Percentiles rank a stretch among this genome's conserved stretches.
Evolutionary conservation across 2,797 vertebrate genomes (phyloP).

Genomic region (Hippocampus kuda): DNA sequence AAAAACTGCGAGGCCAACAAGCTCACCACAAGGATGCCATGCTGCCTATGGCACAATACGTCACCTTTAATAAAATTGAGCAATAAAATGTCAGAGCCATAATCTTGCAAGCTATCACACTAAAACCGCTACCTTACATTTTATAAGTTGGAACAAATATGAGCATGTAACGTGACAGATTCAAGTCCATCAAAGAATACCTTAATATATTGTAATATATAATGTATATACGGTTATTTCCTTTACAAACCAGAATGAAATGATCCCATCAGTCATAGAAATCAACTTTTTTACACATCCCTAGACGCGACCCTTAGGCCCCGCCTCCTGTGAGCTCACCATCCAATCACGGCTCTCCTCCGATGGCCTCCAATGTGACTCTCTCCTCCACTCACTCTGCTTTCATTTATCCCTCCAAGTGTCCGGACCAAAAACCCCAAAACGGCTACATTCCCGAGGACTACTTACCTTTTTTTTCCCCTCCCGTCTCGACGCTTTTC

Average conservation of each 20-base stretch:
- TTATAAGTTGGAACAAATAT: not conserved
- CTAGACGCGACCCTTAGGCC: constrained; percentile 21
- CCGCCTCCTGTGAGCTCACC: constrained; percentile 62
- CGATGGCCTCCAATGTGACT: constrained; percentile 36
- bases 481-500: constrained; percentile 16
- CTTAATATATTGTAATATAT: not conserved
- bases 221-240: not conserved
- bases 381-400: constrained; percentile 35
- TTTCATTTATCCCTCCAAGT: constrained; percentile 30
- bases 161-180: not conserved
- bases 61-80: too few relatives aligned
- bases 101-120: too few relatives aligned
- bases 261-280: not conserved
- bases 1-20: too few relatives aligned
- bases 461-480: not conserved
- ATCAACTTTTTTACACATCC: constrained; percentile 5
- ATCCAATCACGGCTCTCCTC: constrained; percentile 38
- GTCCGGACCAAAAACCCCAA: constrained; percentile 41
- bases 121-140: too few relatives aligned
- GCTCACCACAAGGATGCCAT: too few relatives aligned
- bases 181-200: not conserved
- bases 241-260: not conserved
- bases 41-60: too few relatives aligned
- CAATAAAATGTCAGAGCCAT: too few relatives aligned
- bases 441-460: constrained; percentile 54